Base-by-base conservation (phyloP, 2,888 invertebrate species). In the Subacronicta megacephala region DNA sequence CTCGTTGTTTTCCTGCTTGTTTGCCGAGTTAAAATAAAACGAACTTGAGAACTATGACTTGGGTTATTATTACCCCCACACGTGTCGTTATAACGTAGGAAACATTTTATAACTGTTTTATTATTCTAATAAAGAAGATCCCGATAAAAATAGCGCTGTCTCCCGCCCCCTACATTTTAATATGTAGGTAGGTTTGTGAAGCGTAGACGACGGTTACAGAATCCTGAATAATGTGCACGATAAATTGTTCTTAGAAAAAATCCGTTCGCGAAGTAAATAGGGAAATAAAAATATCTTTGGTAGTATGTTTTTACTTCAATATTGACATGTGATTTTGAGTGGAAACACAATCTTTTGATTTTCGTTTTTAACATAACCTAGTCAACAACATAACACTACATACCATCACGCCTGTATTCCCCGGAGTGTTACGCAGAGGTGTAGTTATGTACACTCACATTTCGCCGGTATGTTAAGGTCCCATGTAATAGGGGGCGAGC, bases 221-320 rank as follows among this genome's bases (percentile, higher is more conserved):
- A 61, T 55, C 67, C 40, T 71, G 67, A 72, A 38, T 68, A 40
- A 68, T 52, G 62, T 33, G 26, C 18, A 40, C 62, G 35, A 60
- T 68, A 68, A 55, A 66, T 68, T 60, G 17, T 60, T 37, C 44
- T 55, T 16, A 52, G 26, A 17, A 31, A 36, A 55, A 54, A 55
- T 41, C 4, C 35, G 10, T 10, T 10, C 0, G 9, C 2, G 7
- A 12, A 33, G 51, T 46, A 72, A 72, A 68, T 55, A 60, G 20
- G 38, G 18, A 42, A 49, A 68, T 72, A 52, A 66, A 71, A 55
- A 36, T 55, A 45, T 49, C 51, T 38, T 40, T 10, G 38, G 23
- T 51, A 26, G 10, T 26, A 26, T 26, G 4, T 26, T 52, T 20
- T 46, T 35, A n/a, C 3, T 16, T 38, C 17, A 31, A 12, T 51